A percentile compares a stretch with the other conserved stretches of the same genome.
phyloP scores from a whole-genome alignment of 2,888 invertebrate genomes.

The Myathropa florea region DNA sequence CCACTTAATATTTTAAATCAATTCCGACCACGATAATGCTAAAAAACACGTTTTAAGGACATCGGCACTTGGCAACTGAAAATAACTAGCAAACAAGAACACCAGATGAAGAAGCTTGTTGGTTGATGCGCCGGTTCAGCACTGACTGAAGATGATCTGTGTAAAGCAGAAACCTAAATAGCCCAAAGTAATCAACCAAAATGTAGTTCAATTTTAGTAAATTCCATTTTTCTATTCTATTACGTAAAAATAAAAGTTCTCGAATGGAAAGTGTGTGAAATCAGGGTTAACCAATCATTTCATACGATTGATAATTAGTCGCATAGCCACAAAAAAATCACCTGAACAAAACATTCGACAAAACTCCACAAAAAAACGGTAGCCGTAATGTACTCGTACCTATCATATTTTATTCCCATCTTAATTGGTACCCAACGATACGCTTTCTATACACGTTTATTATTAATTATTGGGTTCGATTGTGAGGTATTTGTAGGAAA shows the following conservation, averaged over 20 bases:
- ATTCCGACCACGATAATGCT: too few species aligned
- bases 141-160: too few species aligned
- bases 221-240: not conserved
- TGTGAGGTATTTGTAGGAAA: conserved; percentile 5
- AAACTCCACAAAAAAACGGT: conserved; percentile 7
- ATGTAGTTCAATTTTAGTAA: too few species aligned
- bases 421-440: conserved; percentile 39
- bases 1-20: too few species aligned
- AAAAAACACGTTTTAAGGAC: too few species aligned
- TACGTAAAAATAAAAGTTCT: not conserved
- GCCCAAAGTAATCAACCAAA: too few species aligned
- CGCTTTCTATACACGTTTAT: conserved; percentile 34
- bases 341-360: not conserved
- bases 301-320: not conserved
- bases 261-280: conserved; percentile 30
- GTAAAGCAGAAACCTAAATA: too few species aligned
- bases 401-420: conserved; percentile 1
- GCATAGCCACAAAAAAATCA: not conserved
- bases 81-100: too few species aligned
- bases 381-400: not conserved
- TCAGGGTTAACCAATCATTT: not conserved
- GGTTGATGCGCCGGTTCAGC: too few species aligned
- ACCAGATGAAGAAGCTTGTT: too few species aligned
- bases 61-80: too few species aligned
- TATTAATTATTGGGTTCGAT: conserved; percentile 13